Conservation (phyloP, 1,140 invertebrate genomes). For the Cyclina sinensis region DNA sequence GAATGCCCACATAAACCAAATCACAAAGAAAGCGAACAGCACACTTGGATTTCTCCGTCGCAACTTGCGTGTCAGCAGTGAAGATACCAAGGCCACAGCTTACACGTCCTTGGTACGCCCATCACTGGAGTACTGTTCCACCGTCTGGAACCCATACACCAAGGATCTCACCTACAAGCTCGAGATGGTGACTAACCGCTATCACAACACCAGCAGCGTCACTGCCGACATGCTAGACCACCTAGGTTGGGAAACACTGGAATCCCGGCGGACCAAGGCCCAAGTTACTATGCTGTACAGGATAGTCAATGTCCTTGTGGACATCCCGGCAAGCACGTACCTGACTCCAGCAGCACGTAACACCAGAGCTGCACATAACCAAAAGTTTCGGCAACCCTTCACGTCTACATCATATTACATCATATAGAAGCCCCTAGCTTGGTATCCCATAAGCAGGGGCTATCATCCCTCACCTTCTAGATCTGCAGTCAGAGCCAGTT, state of each 20-base stretch:
- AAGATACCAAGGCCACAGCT: neutral
- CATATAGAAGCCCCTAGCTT: neutral
- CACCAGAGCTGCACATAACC: neutral
- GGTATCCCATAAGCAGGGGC: too few relatives aligned
- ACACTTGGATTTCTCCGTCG: too few relatives aligned
- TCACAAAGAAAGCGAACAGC: neutral
- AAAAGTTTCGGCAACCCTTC: neutral
- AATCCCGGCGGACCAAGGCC: neutral
- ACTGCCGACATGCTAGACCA: neutral
- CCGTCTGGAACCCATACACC: conserved; percentile 9
- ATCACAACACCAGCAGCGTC: conserved; percentile 26
- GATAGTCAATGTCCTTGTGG: neutral
- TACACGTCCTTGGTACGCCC: neutral
- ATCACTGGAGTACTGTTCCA: conserved; percentile 30
- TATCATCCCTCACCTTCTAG: neutral
- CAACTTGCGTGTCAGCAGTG: too few relatives aligned
- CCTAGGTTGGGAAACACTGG: conserved; percentile 19
- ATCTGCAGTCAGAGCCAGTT: neutral
- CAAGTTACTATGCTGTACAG: conserved; percentile 13
- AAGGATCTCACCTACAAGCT: neutral
- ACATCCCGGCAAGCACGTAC: neutral
- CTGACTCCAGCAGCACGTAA: neutral
- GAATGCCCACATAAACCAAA: neutral
- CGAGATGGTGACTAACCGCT: conserved; percentile 23
- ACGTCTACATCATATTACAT: neutral